These are phyloP conservation scores for Delia radicum DNA, from an alignment of 1,140 invertebrate species.

Conservation along the genomic window DNA sequence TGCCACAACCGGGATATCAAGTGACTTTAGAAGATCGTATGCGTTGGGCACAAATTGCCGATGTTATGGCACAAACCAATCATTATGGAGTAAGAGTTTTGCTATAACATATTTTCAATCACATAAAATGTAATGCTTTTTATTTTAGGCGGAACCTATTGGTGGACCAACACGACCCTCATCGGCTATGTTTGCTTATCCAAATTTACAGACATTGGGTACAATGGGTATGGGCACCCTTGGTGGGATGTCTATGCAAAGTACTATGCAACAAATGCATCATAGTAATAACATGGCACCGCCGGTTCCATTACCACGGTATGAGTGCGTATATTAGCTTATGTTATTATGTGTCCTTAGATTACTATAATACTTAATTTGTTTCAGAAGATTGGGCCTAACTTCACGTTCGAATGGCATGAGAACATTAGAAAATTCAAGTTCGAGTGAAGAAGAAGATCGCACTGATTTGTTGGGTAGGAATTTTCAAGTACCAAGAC, in stretches of 20 bases:
- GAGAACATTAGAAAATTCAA: slow-evolving; percentile 61
- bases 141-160: slow-evolving; percentile 64
- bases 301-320: slow-evolving; percentile 72
- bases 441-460: slow-evolving; percentile 69
- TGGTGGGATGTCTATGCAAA: slow-evolving; percentile 59
- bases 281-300: slow-evolving; percentile 58
- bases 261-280: slow-evolving; percentile 56
- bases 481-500: slow-evolving; percentile 71
- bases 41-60: slow-evolving; percentile 81
- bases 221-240: slow-evolving; percentile 45
- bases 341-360: background rate
- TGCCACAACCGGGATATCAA: slow-evolving; percentile 65
- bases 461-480: slow-evolving; percentile 70
- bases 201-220: slow-evolving; percentile 57
- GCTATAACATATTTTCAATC: background rate
- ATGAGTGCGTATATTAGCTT: slow-evolving; percentile 30
- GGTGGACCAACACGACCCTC: slow-evolving; percentile 69
- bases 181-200: slow-evolving; percentile 80
- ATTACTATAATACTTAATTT: background rate
- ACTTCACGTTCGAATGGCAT: slow-evolving; percentile 53
- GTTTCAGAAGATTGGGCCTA: slow-evolving; percentile 52
- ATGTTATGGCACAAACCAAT: slow-evolving; percentile 79
- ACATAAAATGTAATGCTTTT: background rate
- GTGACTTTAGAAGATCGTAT: slow-evolving; percentile 73
- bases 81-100: slow-evolving; percentile 69